phyloP scores from a whole-genome alignment of 64 coral and sea anemone genomes.

The Pocillopora damicornis region DNA sequence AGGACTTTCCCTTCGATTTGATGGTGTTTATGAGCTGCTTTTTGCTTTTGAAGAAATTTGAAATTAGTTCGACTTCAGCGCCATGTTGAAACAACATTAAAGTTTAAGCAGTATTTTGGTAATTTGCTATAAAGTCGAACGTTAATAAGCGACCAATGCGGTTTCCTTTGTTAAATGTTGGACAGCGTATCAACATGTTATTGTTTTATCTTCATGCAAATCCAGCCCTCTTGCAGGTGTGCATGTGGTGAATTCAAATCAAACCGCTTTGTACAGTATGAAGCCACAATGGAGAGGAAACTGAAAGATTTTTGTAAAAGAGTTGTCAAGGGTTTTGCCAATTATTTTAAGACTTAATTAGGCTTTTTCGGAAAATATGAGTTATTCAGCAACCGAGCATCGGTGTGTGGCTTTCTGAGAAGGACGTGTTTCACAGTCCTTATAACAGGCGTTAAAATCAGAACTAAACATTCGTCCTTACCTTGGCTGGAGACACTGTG shows the following conservation, averaged over 20 bases:
- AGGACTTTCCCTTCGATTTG: background rate
- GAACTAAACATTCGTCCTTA: background rate
- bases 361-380: background rate
- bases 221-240: slow-evolving; percentile 1
- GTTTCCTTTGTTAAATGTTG: background rate
- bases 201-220: slow-evolving; percentile 23
- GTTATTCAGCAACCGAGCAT: background rate
- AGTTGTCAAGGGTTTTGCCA: background rate
- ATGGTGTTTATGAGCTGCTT: no score
- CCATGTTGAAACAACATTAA: background rate
- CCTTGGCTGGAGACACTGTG: background rate
- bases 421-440: background rate
- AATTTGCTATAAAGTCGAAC: background rate
- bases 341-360: background rate
- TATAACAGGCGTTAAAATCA: no score
- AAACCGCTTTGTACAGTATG: background rate
- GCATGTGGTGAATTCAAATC: background rate
- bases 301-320: background rate
- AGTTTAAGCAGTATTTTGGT: background rate
- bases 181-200: background rate
- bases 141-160: background rate
- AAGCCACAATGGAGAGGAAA: slow-evolving; percentile 1
- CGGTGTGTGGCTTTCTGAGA: background rate
- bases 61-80: background rate
- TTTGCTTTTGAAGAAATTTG: no score